Evolutionary conservation across 2,797 vertebrate genomes (phyloP), one percentile per base, ranked within the genome.

Genomic region (Sebastes ruberrimus): DNA sequence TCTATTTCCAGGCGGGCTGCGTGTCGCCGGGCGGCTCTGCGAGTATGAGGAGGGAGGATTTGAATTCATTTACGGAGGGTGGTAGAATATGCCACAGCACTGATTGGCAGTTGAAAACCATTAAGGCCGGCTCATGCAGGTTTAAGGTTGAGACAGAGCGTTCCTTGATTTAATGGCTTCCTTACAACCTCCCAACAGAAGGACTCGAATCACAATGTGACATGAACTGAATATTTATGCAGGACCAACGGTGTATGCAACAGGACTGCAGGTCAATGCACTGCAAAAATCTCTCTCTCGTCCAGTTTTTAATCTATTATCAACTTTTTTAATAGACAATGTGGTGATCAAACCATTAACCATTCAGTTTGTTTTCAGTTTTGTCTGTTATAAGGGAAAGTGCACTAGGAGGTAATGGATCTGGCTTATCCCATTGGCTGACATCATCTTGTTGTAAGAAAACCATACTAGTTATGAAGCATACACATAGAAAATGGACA

Each of bases 21-120:
- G 63, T 90, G 88, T 90, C 92, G 80, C 71, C 49, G 18, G 62
- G 70, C 67, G 66, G 73, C 83, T 84, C 82, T 80, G 53, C 7
- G 73, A 82, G 68, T 84, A 72, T 60, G 70, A 90, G 78, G 74
- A 76, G 78, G 76, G 70, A 80, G 81, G 93, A 94, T 92, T 91
- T 92, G 77, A 94, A 94, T 92, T 92, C 33, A 94, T 93, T 94
- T 93, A 73, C 66, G 1, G 68, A 83, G 62, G 84, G 71, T 65
- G 83, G 89, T 33, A 64, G 84, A 84, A 89, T 87, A 84, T 63
- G 59, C 78, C 78, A 28, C 42, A 79, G 77, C 35, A 61, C 86
- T 94, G 94, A 95, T 92, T 93, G 93, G 92, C 92, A 90, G 91
- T 74, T 90, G 71, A 90, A 82, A 89, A 86, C 89, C 89, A 93